Conservation (phyloP, 2,888 invertebrate species). For the Hypolimnas misippus region DNA sequence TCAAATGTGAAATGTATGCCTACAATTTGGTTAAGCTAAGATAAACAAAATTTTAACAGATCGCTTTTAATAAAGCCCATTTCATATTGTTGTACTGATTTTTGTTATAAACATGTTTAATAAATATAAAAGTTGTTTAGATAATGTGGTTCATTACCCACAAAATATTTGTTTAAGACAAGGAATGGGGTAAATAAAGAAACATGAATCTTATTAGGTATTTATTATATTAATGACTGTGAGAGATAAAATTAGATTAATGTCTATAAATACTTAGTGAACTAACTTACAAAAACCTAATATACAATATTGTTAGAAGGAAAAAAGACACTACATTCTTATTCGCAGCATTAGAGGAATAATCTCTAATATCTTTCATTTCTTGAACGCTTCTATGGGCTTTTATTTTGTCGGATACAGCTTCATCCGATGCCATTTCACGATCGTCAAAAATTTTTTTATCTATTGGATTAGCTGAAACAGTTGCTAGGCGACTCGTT, state of each 20-base stretch:
- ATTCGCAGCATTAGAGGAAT: constrained; percentile 49
- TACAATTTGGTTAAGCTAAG: background rate
- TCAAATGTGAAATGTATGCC: constrained; percentile 1
- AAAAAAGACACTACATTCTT: constrained; percentile 48
- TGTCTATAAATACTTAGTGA: constrained; percentile 41
- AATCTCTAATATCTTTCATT: constrained; percentile 40
- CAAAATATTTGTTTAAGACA: background rate
- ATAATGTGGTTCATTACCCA: background rate
- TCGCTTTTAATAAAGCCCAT: too few relatives aligned
- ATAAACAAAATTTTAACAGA: background rate
- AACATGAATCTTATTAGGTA: constrained; percentile 54
- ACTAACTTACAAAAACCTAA: constrained; percentile 45
- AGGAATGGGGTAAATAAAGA: constrained; percentile 33
- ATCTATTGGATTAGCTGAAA: constrained; percentile 70
- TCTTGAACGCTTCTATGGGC: constrained; percentile 64
- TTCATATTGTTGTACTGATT: too few relatives aligned
- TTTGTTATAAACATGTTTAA: too few relatives aligned
- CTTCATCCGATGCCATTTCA: constrained; percentile 76
- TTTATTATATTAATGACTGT: constrained; percentile 76
- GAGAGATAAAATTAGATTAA: constrained; percentile 54
- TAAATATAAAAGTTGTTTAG: background rate
- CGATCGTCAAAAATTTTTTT: constrained; percentile 55
- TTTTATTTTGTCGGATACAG: constrained; percentile 67
- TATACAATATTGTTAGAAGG: constrained; percentile 50
- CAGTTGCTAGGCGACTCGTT: constrained; percentile 70